Percentiles rank a stretch among this genome's conserved stretches.
Evolutionary conservation across 2,888 invertebrate species (phyloP).

Genomic region (Dolichopus griseipennis): DNA sequence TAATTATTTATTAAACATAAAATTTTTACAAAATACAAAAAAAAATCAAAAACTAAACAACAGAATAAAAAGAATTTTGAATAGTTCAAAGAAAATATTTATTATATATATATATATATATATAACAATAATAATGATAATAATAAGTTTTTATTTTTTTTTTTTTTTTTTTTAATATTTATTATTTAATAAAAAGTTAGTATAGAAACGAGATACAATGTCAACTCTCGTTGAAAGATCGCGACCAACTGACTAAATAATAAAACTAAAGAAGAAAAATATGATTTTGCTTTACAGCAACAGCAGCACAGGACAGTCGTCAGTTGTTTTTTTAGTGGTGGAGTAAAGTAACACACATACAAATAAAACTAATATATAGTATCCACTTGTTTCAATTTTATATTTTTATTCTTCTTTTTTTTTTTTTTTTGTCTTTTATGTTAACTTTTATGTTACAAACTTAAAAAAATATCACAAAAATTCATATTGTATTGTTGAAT

Average conservation of each 20-base stretch:
- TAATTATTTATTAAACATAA: no score
- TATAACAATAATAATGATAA: not conserved
- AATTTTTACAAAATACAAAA: no score
- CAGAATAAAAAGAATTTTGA: no score
- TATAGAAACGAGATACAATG: not conserved
- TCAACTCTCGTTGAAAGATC: conserved; percentile 3
- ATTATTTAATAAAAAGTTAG: not conserved
- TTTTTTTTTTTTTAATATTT: not conserved
- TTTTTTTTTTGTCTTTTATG: not conserved
- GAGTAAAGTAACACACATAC: not conserved
- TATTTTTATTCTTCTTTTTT: not conserved
- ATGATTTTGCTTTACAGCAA: not conserved
- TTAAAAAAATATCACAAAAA: no score
- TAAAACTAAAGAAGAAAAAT: no score
- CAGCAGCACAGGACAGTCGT: not conserved
- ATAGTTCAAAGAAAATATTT: no score
- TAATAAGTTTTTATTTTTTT: not conserved
- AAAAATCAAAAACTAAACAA: no score
- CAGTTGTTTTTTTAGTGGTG: no score
- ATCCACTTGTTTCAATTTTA: not conserved
- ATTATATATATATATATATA: no score
- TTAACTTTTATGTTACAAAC: not conserved
- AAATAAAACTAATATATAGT: not conserved
- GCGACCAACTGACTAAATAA: not conserved
- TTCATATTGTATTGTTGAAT: no score